phyloP scores from a whole-genome alignment of 2,888 invertebrate species.

The Eustalomyia histrio region DNA sequence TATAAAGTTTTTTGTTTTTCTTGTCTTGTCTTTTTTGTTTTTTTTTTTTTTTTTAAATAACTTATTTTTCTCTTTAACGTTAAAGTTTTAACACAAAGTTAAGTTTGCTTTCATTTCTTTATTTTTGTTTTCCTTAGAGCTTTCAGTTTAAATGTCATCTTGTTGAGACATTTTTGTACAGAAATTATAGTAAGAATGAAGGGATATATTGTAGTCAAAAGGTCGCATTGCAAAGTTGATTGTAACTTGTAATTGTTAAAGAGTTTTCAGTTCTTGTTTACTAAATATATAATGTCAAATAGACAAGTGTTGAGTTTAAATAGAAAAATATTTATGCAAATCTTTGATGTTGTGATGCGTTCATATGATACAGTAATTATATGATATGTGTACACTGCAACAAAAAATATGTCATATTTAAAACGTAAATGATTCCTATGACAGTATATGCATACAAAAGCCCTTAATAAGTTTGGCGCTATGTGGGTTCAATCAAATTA shows the following conservation, averaged over 20 bases:
- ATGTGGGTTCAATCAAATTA: too few species aligned
- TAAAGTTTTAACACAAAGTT: conserved; percentile 17
- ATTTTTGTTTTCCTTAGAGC: conserved; percentile 28
- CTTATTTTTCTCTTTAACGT: background rate
- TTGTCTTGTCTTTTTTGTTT: too few species aligned
- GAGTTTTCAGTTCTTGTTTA: conserved; percentile 12
- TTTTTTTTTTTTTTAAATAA: background rate
- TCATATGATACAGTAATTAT: background rate
- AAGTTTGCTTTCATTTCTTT: background rate
- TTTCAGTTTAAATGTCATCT: conserved; percentile 42
- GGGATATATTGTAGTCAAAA: conserved; percentile 7
- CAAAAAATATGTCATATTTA: too few species aligned
- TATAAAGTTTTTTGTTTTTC: background rate
- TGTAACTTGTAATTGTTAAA: conserved; percentile 3
- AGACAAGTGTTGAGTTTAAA: background rate
- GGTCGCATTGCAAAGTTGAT: conserved; percentile 12
- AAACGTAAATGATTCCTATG: too few species aligned
- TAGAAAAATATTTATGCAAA: background rate
- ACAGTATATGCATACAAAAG: too few species aligned
- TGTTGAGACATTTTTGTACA: conserved; percentile 41
- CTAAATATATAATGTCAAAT: background rate
- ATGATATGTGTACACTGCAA: background rate
- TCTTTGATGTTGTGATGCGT: conserved; percentile 7
- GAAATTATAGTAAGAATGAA: conserved; percentile 3
- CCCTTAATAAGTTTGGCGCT: too few species aligned